Evolutionary conservation across 2,888 invertebrate species (phyloP), one percentile per base, ranked within the genome.

Genomic region (Epicampocera succincta): DNA sequence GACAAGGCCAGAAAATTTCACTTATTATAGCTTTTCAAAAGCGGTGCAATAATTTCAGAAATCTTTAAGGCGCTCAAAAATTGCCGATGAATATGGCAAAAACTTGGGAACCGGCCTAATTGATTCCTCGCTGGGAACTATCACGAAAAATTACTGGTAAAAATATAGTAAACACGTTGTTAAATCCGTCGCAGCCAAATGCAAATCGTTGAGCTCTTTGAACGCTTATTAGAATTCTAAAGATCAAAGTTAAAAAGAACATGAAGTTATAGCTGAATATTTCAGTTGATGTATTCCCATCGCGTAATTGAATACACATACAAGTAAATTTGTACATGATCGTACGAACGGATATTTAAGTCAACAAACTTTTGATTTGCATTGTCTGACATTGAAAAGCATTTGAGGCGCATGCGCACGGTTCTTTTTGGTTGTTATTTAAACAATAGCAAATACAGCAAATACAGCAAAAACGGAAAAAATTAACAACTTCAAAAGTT

Each of bases 331-430:
- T 2, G 17, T 19, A 52, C 42, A 52, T 33, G 15, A 4, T 40
- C 1, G 5, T 12, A 71, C 12, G 15, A 6, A 11, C 6, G 19
- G 3, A 25, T 8, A 42, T 50, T 46, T 61, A 66, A 71, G 78
- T 82, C 78, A 82, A 82, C 66, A 82, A 82, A 78, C 82, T 74
- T 77, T 72, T 46, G 29, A 74, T 78, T 82, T 82, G 78, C 78
- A 78, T 82, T 82, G 78, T 60, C 74, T 78, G 78, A 74, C 78
- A 82, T 82, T 82, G 82, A 82, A 75, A 75, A 71, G 33, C 13
- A 66, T 81, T 77, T 72, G 63, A 69, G 68, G 56, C 74, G 71
- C 74, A 66, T 75, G 77, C 50, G 68, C 50, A 33, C 52, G 46
- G 44, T 74, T 78, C 52, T 60, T 44, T 72, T 61, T 54, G 11